phyloP scores from a whole-genome alignment of 2,888 invertebrate genomes.

The Drepanosiphum platanoidis region DNA sequence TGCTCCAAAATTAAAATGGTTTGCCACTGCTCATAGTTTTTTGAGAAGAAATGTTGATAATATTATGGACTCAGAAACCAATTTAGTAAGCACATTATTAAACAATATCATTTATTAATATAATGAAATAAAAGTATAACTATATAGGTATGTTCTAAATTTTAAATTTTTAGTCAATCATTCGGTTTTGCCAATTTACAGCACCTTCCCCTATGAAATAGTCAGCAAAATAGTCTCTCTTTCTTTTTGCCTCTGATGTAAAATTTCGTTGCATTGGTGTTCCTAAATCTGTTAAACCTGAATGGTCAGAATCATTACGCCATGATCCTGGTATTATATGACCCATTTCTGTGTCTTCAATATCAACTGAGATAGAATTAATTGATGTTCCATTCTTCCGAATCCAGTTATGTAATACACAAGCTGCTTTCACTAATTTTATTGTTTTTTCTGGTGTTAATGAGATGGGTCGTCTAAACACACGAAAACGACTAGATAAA shows the following conservation, averaged over 20 bases:
- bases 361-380: background rate
- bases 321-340: too few species aligned
- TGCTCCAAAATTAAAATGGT: constrained; percentile 25
- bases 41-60: background rate
- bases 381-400: background rate
- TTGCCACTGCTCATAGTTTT: background rate
- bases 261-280: constrained; percentile 1
- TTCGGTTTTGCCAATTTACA: constrained; percentile 2
- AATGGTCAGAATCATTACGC: too few species aligned
- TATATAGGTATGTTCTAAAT: background rate
- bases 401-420: constrained; percentile 42
- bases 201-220: constrained; percentile 29
- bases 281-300: background rate
- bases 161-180: background rate
- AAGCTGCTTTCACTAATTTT: constrained; percentile 21
- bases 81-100: constrained; percentile 19
- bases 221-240: constrained; percentile 3
- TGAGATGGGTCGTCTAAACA: background rate
- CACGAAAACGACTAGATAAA: background rate
- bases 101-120: background rate
- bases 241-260: background rate
- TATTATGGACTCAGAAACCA: background rate
- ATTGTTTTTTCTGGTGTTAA: background rate
- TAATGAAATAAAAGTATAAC: background rate
- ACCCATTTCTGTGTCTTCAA: background rate